These are phyloP conservation scores for Bembecia ichneumoniformis DNA, from an alignment of 2,888 invertebrate species.

Conservation along the genomic window DNA sequence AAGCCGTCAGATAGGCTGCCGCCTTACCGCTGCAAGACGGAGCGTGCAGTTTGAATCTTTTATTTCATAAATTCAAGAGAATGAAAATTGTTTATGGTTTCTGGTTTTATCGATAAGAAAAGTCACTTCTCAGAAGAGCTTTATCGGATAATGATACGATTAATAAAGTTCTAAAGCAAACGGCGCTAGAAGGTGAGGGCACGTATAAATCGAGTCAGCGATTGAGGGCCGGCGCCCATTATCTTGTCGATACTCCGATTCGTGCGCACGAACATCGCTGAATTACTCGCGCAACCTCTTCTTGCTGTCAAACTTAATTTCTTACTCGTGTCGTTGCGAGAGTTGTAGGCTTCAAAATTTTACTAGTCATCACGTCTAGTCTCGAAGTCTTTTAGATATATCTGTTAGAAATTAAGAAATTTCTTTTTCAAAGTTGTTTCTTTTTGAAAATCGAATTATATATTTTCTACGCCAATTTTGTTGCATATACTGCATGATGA, in stretches of 20 bases:
- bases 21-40: too few relatives aligned
- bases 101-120: neutral
- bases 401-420: too few relatives aligned
- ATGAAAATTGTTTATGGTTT: too few relatives aligned
- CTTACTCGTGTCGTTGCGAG: conserved; percentile 54
- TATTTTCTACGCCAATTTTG: too few relatives aligned
- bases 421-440: too few relatives aligned
- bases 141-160: conserved; percentile 29
- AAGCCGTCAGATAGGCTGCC: too few relatives aligned
- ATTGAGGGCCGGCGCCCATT: conserved; percentile 42
- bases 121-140: neutral
- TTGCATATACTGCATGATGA: too few relatives aligned
- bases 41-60: too few relatives aligned
- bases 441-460: too few relatives aligned
- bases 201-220: conserved; percentile 33
- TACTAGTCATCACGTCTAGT: neutral
- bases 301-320: conserved; percentile 69
- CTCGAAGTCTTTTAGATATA: too few relatives aligned
- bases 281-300: conserved; percentile 50
- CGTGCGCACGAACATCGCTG: conserved; percentile 68
- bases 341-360: conserved; percentile 22
- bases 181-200: conserved; percentile 35
- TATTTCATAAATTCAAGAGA: too few relatives aligned
- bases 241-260: conserved; percentile 64
- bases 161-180: conserved; percentile 45